phyloP scores from a whole-genome alignment of 2,888 invertebrate species.

The Cyaniris semiargus region DNA sequence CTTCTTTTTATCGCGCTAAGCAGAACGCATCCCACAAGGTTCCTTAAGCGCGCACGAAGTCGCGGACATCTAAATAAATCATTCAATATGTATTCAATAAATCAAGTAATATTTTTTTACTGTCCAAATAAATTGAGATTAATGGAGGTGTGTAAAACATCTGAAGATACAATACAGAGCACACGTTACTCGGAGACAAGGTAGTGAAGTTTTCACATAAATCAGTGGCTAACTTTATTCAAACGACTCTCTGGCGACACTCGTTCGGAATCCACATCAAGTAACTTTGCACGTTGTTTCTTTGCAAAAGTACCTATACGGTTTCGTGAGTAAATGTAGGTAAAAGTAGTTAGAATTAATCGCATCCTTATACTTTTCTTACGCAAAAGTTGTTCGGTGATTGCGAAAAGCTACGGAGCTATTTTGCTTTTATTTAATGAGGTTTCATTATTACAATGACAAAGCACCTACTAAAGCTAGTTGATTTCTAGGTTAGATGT shows the following conservation, averaged over 20 bases:
- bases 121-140: conserved; percentile 48
- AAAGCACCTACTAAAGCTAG: background rate
- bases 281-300: conserved; percentile 65
- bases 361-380: background rate
- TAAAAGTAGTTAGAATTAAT: conserved; percentile 18
- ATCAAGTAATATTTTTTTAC: conserved; percentile 52
- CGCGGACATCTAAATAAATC: too few species aligned
- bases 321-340: conserved; percentile 39
- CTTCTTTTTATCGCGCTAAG: too few species aligned
- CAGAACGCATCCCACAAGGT: too few species aligned
- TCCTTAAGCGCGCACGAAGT: too few species aligned
- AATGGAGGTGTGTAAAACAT: conserved; percentile 54
- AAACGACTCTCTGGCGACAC: conserved; percentile 78
- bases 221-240: conserved; percentile 78
- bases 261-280: conserved; percentile 72
- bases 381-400: background rate
- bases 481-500: background rate
- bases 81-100: background rate
- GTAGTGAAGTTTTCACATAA: conserved; percentile 72
- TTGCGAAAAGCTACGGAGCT: background rate
- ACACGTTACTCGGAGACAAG: conserved; percentile 60
- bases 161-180: conserved; percentile 61
- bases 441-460: too few species aligned
- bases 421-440: background rate
- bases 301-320: conserved; percentile 59